A percentile compares a stretch with the other conserved stretches of the same genome.
These are phyloP conservation scores for Coreius guichenoti DNA, from an alignment of 2,797 vertebrate species.

Conservation along the genomic window DNA sequence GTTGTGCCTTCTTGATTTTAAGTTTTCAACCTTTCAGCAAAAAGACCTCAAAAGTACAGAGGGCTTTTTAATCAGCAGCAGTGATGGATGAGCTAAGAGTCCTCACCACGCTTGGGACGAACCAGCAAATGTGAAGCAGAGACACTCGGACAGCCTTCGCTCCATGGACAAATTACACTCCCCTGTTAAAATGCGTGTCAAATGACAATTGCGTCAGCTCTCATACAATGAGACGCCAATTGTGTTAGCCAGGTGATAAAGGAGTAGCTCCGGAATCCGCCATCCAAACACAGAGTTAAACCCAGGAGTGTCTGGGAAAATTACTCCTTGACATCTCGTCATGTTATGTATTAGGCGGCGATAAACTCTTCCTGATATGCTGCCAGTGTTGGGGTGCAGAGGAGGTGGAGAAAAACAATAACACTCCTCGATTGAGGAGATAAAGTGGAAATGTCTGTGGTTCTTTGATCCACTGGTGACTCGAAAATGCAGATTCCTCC, in stretches of 20 bases:
- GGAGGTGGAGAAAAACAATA: conserved; percentile 27
- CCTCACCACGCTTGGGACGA: conserved; percentile 66
- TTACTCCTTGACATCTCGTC: conserved; percentile 72
- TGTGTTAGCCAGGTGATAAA: conserved; percentile 79
- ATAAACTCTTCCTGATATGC: conserved; percentile 59
- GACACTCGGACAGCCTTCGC: conserved; percentile 74
- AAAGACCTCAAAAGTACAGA: conserved; percentile 63
- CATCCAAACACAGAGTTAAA: conserved; percentile 66
- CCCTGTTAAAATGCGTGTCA: conserved; percentile 82
- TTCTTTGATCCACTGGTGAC: neutral
- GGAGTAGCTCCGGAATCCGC: conserved; percentile 67
- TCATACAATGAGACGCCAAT: conserved; percentile 78
- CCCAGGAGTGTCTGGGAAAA: conserved; percentile 72
- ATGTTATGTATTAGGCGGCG: conserved; percentile 67
- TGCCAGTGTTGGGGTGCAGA: conserved; percentile 44
- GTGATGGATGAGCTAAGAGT: conserved; percentile 75
- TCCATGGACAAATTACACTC: conserved; percentile 85
- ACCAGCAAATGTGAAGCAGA: conserved; percentile 77
- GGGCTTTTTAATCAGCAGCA: conserved; percentile 75
- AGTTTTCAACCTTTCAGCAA: conserved; percentile 65
- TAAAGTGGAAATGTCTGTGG: neutral
- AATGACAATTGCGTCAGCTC: conserved; percentile 79
- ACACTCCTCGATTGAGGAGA: conserved; percentile 19
- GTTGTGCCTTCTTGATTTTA: conserved; percentile 55
- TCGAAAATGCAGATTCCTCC: neutral